Base-by-base conservation (phyloP, 2,797 vertebrate species). In the Syngnathus rostellatus region DNA sequence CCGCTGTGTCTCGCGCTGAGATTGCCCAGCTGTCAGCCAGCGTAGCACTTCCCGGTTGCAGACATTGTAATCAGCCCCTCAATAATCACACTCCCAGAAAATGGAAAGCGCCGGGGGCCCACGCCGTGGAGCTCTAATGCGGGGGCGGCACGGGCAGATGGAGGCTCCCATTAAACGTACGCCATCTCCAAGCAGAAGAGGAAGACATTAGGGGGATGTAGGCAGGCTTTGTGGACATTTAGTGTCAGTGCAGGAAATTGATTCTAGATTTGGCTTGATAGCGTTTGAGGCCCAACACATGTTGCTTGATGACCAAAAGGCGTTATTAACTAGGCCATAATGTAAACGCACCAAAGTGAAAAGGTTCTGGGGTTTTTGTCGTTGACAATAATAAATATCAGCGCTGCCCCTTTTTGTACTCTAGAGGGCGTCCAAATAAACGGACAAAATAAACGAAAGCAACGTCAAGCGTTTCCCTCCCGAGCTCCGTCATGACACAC, bases 31-130 rank as follows among this genome's bases (percentile, higher is more conserved):
- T 79, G 81, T 81, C 80, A 68, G 65, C 51, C 75, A 68, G 75
- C 73, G 75, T 79, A 70, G 86, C 83, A 89, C 88, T 90, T 89
- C 78, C 79, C 83, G 83, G 81, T 88, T n/a, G 72, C 83, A 87
- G 89, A 88, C 88, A 82, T 87, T 81, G 88, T 88, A 91, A 92
- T 92, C 88, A 89, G 85, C 85, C 81, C 55, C 82, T 77, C 84
- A 86, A 88, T 91, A 91, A 92, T 92, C 90, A 92, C 89, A 91
- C 89, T 89, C 91, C 85, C 84, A 88, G 81, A 87, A 37, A 84
- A 89, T 75, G 73, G 87, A 91, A 89, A 89, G 84, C 64, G 88
- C 87, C 83, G 83, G 87, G 87, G 88, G 89, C 84, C 80, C 53
- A 19, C 72, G 89, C 89, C 90, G 89, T 82, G 78, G 87, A 83